These are phyloP conservation scores for Halictus ligatus DNA, from an alignment of 2,888 invertebrate species.

Conservation along the genomic window DNA sequence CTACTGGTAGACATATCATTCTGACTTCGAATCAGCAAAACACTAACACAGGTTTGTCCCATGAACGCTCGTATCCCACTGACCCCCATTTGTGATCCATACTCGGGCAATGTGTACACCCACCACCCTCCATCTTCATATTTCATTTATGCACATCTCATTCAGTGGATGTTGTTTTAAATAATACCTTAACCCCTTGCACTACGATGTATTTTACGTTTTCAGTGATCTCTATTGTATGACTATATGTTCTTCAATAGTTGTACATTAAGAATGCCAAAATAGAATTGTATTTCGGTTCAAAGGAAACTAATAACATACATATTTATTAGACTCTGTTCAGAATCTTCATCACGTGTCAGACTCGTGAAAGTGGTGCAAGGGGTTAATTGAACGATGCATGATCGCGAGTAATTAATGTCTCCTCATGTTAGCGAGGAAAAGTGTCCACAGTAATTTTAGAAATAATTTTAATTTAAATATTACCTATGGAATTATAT, in stretches of 20 bases:
- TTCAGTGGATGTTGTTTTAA: conserved; percentile 38
- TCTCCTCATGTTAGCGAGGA: conserved; percentile 17
- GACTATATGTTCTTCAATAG: too few relatives aligned
- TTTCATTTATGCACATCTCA: conserved; percentile 41
- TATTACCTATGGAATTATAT: background rate
- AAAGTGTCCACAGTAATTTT: background rate
- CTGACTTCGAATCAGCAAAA: conserved; percentile 85
- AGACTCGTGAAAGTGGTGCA: too few relatives aligned
- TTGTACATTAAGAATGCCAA: too few relatives aligned
- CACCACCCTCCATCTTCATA: conserved; percentile 26
- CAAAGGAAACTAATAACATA: too few relatives aligned
- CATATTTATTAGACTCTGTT: too few relatives aligned
- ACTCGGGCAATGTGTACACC: conserved; percentile 24
- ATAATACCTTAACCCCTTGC: conserved; percentile 21
- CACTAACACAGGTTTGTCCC: conserved; percentile 79
- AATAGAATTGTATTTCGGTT: too few relatives aligned
- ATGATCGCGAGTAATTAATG: conserved; percentile 40
- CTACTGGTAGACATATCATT: conserved; percentile 89
- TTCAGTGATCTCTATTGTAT: too few relatives aligned
- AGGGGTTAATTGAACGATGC: conserved; percentile 38
- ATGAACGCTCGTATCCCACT: conserved; percentile 62
- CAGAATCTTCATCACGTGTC: too few relatives aligned
- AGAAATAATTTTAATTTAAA: background rate
- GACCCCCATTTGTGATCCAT: conserved; percentile 47
- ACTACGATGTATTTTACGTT: too few relatives aligned